These are phyloP conservation scores for Lepidurus packardi DNA, from an alignment of 1,140 invertebrate species.

Conservation along the genomic window DNA sequence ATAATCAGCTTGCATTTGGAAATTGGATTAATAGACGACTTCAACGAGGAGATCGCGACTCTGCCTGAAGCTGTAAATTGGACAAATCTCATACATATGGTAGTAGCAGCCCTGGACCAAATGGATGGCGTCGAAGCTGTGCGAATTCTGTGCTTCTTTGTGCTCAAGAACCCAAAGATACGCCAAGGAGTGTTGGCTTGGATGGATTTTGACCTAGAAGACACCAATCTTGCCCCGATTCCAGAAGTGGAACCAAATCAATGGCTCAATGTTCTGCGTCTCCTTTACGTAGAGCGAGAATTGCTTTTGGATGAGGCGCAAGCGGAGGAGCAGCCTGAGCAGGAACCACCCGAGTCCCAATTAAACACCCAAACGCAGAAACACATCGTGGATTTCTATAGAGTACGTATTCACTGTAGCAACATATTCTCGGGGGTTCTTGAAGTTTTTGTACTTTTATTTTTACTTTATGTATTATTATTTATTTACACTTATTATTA, in stretches of 20 bases:
- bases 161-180: neutral
- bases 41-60: neutral
- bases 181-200: neutral
- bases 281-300: neutral
- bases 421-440: too few relatives aligned
- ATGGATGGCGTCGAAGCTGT: neutral
- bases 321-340: neutral
- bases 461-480: too few relatives aligned
- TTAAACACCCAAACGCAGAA: neutral
- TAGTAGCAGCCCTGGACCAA: neutral
- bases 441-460: too few relatives aligned
- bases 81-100: neutral
- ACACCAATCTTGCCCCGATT: neutral
- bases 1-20: neutral
- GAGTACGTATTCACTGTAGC: neutral
- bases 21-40: neutral
- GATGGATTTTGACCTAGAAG: neutral
- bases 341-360: neutral
- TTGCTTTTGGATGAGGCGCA: neutral
- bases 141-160: neutral
- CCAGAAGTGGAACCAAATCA: neutral
- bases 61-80: neutral
- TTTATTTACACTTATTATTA: too few relatives aligned
- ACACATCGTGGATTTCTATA: neutral
- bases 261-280: neutral